Conservation (phyloP, 2,888 invertebrate genomes). For the Leuctra nigra region DNA sequence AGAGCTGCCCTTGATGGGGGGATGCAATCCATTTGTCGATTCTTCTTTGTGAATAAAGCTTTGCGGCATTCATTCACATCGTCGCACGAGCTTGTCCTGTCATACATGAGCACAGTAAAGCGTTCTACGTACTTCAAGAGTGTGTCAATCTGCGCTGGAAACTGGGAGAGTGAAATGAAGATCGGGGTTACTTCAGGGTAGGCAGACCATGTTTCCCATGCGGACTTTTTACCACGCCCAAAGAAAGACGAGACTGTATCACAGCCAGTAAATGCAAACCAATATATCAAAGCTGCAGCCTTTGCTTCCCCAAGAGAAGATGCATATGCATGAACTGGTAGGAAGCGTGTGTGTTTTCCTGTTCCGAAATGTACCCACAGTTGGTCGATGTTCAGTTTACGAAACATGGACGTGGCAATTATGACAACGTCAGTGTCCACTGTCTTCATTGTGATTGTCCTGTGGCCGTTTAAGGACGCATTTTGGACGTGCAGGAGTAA, state of each 20-base stretch:
- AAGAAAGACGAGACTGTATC: slow-evolving; percentile 23
- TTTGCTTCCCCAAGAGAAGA: slow-evolving; percentile 10
- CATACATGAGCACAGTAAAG: too few relatives aligned
- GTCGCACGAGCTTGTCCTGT: too few relatives aligned
- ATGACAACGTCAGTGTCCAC: slow-evolving; percentile 6
- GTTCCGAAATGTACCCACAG: slow-evolving; percentile 2
- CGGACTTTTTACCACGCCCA: slow-evolving; percentile 22
- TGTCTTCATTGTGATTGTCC: neutral
- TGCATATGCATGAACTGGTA: neutral
- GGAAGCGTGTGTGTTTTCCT: neutral
- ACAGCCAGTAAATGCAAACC: slow-evolving; percentile 23
- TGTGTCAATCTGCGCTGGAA: too few relatives aligned
- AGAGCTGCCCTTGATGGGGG: too few relatives aligned
- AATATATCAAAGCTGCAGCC: slow-evolving; percentile 20
- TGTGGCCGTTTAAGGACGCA: neutral
- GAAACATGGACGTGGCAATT: slow-evolving; percentile 5
- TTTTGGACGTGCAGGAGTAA: neutral
- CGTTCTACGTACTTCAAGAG: too few relatives aligned
- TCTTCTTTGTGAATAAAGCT: too few relatives aligned
- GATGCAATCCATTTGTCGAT: too few relatives aligned
- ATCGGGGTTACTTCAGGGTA: slow-evolving; percentile 14
- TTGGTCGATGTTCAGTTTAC: neutral
- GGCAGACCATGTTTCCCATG: slow-evolving; percentile 16
- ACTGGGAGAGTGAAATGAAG: too few relatives aligned
- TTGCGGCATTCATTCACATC: too few relatives aligned